These are phyloP conservation scores for Trissolcus basalis DNA, from an alignment of 1,140 invertebrate species.

Conservation along the genomic window DNA sequence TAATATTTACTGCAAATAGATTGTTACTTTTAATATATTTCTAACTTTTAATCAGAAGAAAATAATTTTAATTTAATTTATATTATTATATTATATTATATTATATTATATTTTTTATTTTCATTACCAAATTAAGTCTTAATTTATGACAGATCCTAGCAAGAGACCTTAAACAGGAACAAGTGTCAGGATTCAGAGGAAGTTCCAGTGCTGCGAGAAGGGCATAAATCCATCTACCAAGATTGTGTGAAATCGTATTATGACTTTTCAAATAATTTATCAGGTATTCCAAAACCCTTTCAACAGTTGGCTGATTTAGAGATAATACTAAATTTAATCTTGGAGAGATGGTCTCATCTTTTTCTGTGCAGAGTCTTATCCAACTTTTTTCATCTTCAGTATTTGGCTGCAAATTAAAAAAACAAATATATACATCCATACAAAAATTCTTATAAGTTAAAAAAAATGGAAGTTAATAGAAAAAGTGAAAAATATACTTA, in stretches of 20 bases:
- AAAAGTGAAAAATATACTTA: conserved; percentile 52
- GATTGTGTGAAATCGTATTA: conserved; percentile 54
- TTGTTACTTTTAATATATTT: no score
- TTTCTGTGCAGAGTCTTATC: conserved; percentile 65
- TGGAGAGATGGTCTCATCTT: conserved; percentile 63
- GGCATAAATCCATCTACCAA: conserved; percentile 80
- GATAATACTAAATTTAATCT: conserved; percentile 73
- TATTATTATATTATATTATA: conserved; percentile 2
- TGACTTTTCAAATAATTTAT: conserved; percentile 74
- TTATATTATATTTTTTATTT: no score
- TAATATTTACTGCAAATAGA: no score
- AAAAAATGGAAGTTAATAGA: no score
- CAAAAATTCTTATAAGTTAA: no score
- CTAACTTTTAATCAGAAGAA: no score
- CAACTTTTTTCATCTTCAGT: conserved; percentile 63
- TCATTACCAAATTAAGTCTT: conserved; percentile 75
- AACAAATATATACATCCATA: no score
- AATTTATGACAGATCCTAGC: conserved; percentile 77
- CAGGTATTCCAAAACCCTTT: conserved; percentile 77
- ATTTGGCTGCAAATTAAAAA: conserved; percentile 65
- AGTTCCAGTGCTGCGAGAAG: conserved; percentile 78
- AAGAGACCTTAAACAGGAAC: conserved; percentile 76
- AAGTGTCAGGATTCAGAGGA: conserved; percentile 79
- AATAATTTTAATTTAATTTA: no score
- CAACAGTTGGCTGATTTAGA: conserved; percentile 75